Evolutionary conservation across 2,797 vertebrate species (phyloP), one percentile per base, ranked within the genome.

Genomic region (Chrysocyon brachyurus): DNA sequence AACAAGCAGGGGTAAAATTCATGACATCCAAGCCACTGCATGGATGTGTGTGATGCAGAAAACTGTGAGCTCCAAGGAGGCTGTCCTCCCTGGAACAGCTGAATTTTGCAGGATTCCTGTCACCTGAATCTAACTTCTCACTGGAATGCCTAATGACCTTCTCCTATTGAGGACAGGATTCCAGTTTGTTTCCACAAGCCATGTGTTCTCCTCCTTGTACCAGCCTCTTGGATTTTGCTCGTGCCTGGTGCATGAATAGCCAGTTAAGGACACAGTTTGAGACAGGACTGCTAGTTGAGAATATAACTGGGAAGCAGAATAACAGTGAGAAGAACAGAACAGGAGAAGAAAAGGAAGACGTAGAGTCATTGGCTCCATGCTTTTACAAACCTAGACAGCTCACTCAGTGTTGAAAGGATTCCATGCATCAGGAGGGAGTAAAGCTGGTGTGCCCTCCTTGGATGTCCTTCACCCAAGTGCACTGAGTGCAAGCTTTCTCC

Each of bases 11-110:
- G 3, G 33, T 0, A 0, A 22, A n/a, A 5, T 26, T 28, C 75
- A 31, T 59, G n/a, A 36, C 54, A 49, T 46, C 40, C 26, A 12
- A 7, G 19, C 24, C 7, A 9, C 2, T 4, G 28, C 19, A 15
- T 1, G 22, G 70, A 8, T 2, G 5, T 0, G 2, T 4, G 0
- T 16, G 12, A 36, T 6, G 1, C 7, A 11, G 28, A 26, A 49
- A n/a, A 36, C 33, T 3, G 12, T 4, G 52, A 21, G 33, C 9
- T 9, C 54, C 24, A 15, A 1, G 4, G 36, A 0, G 59, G 36
- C 54, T 2, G 9, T 11, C 21, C 12, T 61, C 36, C 36, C 22
- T 36, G 12, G 16, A 10, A 31, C 40, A 72, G 49, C 6, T 12
- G 56, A 31, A 6, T 12, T 31, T 5, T 36, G 31, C 11, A 24